These are phyloP conservation scores for Ricordea florida DNA, from an alignment of 92 coral and sea anemone species.

Conservation along the genomic window DNA sequence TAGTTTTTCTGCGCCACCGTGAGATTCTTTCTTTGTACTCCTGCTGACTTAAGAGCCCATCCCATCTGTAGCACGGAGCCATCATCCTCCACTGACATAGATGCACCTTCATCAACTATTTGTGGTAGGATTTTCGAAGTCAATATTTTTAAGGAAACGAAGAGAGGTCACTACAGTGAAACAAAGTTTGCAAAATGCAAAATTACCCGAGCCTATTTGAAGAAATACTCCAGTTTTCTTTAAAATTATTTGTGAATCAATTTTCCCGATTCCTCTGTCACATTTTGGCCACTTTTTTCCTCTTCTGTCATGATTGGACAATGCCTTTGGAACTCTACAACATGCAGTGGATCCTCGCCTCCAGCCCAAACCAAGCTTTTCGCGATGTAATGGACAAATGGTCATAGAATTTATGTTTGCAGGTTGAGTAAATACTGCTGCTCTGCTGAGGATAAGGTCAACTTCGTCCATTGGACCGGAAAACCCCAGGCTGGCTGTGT, in stretches of 20 bases:
- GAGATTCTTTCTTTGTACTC: slow-evolving; percentile 29
- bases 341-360: background rate
- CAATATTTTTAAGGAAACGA: too few species aligned
- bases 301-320: slow-evolving; percentile 33
- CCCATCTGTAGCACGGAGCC: slow-evolving; percentile 30
- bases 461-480: slow-evolving; percentile 32
- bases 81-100: background rate
- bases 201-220: slow-evolving; percentile 45
- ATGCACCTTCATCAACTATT: background rate
- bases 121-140: background rate
- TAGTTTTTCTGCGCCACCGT: slow-evolving; percentile 42
- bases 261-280: too few species aligned
- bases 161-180: background rate
- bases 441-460: slow-evolving; percentile 2
- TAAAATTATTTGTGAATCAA: background rate
- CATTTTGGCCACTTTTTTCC: slow-evolving; percentile 47
- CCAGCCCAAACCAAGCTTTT: slow-evolving; percentile 60
- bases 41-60: slow-evolving; percentile 58
- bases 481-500: slow-evolving; percentile 13
- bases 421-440: slow-evolving; percentile 34
- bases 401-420: slow-evolving; percentile 16
- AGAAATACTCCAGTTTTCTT: slow-evolving; percentile 33
- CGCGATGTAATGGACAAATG: slow-evolving; percentile 45
- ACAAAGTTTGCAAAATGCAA: background rate
- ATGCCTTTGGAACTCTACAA: slow-evolving; percentile 34